Percentiles rank a stretch among this genome's conserved stretches.
Evolutionary conservation across 1,140 invertebrate species (phyloP).

Genomic region (Galleria mellonella): DNA sequence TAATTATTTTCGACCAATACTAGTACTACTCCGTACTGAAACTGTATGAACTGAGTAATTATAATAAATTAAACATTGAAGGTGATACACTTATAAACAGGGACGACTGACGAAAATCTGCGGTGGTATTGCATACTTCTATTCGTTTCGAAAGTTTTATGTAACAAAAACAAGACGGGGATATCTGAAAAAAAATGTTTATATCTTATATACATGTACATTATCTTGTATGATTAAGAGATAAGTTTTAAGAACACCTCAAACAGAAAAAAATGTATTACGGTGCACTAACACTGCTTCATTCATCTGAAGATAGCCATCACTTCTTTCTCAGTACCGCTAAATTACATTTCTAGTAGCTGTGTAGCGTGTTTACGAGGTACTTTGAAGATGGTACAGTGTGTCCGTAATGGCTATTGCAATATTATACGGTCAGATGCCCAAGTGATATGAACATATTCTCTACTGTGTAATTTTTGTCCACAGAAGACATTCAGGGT

Average conservation of each 20-base stretch:
- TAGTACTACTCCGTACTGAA: conserved; percentile 3
- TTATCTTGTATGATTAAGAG: conserved; percentile 26
- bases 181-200: conserved; percentile 27
- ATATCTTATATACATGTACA: conserved; percentile 30
- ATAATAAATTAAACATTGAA: too few relatives aligned
- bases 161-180: conserved; percentile 17
- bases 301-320: conserved; percentile 63
- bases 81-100: not conserved
- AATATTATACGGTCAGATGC: conserved; percentile 64
- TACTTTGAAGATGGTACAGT: conserved; percentile 62
- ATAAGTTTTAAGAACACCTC: conserved; percentile 58
- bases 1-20: conserved; percentile 6
- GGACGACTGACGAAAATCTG: conserved; percentile 5
- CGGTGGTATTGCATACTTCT: conserved; percentile 10
- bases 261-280: conserved; percentile 54
- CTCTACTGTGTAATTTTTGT: conserved; percentile 57
- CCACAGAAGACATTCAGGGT: conserved; percentile 45
- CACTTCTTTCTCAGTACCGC: conserved; percentile 64
- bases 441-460: conserved; percentile 54
- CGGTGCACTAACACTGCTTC: conserved; percentile 43
- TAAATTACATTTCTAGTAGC: conserved; percentile 71
- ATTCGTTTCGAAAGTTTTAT: conserved; percentile 30
- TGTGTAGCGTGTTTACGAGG: conserved; percentile 65
- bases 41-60: too few relatives aligned
- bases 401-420: conserved; percentile 62